Conservation (phyloP, 2,113 vertebrate genomes). For the Chloropsis cyanopogon region DNA sequence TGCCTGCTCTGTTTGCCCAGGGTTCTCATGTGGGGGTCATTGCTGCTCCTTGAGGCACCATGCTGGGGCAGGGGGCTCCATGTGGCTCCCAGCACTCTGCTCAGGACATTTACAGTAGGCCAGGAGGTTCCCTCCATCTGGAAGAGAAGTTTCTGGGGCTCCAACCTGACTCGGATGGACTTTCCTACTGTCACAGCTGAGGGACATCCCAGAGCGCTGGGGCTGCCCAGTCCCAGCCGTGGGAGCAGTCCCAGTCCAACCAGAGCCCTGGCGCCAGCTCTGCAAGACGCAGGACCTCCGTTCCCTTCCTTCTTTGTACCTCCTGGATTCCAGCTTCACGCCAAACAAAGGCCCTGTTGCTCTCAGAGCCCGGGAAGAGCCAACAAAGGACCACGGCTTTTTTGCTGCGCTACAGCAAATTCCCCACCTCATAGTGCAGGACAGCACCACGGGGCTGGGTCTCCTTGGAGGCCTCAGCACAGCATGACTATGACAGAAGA, state of each 20-base stretch:
- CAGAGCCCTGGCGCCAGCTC: neutral
- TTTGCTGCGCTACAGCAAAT: neutral
- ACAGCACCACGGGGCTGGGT: neutral
- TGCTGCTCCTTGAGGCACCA: neutral
- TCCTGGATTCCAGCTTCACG: neutral
- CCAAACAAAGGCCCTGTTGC: slow-evolving; percentile 2
- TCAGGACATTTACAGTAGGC: neutral
- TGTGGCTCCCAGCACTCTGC: neutral
- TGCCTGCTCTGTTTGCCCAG: neutral
- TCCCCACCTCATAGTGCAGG: neutral
- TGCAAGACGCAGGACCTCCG: accelerated
- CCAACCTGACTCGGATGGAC: accelerated
- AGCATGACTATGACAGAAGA: accelerated
- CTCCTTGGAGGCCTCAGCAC: accelerated
- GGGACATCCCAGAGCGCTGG: neutral
- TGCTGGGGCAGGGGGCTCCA: accelerated
- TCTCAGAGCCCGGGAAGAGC: neutral
- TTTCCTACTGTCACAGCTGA: neutral
- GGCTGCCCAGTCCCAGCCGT: neutral
- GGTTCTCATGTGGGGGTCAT: neutral
- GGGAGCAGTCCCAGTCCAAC: neutral
- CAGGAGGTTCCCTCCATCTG: neutral
- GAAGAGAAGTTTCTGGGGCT: neutral
- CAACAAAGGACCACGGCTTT: neutral
- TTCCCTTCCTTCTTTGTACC: slow-evolving; percentile 2